phyloP scores from a whole-genome alignment of 2,797 vertebrate species.

The Hydrocynus forskahlii region DNA sequence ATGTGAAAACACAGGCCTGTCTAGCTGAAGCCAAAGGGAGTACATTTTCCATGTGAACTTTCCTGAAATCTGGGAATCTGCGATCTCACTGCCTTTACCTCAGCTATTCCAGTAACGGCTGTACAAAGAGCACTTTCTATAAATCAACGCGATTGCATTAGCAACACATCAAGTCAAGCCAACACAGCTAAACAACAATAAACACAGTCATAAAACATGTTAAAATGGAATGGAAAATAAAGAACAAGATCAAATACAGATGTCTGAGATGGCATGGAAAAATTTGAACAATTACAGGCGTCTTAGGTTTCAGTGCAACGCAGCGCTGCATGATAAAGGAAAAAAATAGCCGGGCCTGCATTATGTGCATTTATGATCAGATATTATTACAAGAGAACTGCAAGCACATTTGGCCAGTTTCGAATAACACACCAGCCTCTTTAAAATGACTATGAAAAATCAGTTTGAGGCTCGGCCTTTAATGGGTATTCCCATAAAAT shows the following conservation, averaged over 20 bases:
- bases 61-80: conserved; percentile 23
- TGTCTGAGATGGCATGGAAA: conserved; percentile 36
- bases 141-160: conserved; percentile 53
- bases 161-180: conserved; percentile 44
- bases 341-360: conserved; percentile 27
- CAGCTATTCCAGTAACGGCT: conserved; percentile 44
- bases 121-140: conserved; percentile 41
- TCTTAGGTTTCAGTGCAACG: conserved; percentile 27
- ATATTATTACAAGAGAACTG: conserved; percentile 58
- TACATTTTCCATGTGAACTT: conserved; percentile 49
- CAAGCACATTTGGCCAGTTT: conserved; percentile 44
- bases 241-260: conserved; percentile 46
- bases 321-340: conserved; percentile 16
- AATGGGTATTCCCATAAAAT: conserved; percentile 58
- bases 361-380: conserved; percentile 53
- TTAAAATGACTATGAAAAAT: conserved; percentile 58
- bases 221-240: conserved; percentile 47
- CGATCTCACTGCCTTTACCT: conserved; percentile 24
- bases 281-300: conserved; percentile 31
- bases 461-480: conserved; percentile 49
- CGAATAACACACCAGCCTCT: conserved; percentile 49
- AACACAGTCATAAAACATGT: conserved; percentile 48
- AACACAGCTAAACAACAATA: conserved; percentile 55
- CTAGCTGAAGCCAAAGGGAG: conserved; percentile 29
- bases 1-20: conserved; percentile 3